Evolutionary conservation across 1,140 invertebrate species (phyloP).

Genomic region (Zaprionus gabonicus): DNA sequence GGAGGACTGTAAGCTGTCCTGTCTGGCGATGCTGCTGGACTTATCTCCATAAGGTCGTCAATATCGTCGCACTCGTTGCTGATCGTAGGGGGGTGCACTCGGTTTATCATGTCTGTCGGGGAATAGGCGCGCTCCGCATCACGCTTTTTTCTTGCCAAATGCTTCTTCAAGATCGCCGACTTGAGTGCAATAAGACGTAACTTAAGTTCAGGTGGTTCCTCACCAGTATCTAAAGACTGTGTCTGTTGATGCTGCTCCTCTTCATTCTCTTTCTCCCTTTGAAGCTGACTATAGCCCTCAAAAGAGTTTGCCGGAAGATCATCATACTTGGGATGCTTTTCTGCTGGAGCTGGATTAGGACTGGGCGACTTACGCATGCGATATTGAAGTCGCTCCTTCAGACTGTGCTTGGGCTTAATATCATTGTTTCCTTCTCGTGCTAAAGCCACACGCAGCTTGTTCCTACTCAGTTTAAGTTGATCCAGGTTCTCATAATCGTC

Average conservation of each 20-base stretch:
- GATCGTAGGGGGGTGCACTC: slow-evolving; percentile 56
- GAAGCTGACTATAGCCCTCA: slow-evolving; percentile 15
- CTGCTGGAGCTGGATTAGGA: slow-evolving; percentile 10
- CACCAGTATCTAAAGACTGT: not conserved
- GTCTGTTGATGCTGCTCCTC: slow-evolving; percentile 16
- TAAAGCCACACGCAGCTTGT: slow-evolving; percentile 71
- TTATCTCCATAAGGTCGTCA: slow-evolving; percentile 79
- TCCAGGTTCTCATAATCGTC: slow-evolving; percentile 51
- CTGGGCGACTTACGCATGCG: slow-evolving; percentile 56
- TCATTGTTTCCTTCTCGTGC: slow-evolving; percentile 47
- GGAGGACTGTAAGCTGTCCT: slow-evolving; percentile 44
- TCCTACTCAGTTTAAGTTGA: slow-evolving; percentile 50
- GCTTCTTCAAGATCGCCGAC: slow-evolving; percentile 77
- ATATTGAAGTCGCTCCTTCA: slow-evolving; percentile 53
- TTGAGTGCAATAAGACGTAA: slow-evolving; percentile 78
- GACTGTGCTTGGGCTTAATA: slow-evolving; percentile 54
- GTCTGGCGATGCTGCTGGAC: slow-evolving; percentile 72
- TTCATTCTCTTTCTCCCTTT: not conserved
- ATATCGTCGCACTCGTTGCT: slow-evolving; percentile 60
- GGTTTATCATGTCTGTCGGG: slow-evolving; percentile 79
- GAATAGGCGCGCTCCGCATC: slow-evolving; percentile 81
- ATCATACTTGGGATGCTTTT: slow-evolving; percentile 1
- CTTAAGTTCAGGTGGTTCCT: slow-evolving; percentile 63
- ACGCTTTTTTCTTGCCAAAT: slow-evolving; percentile 72
- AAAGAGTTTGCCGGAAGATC: slow-evolving; percentile 23